A percentile compares a stretch with the other conserved stretches of the same genome.
Conservation (phyloP, 1,140 invertebrate species). For the Pomacea maculata region DNA sequence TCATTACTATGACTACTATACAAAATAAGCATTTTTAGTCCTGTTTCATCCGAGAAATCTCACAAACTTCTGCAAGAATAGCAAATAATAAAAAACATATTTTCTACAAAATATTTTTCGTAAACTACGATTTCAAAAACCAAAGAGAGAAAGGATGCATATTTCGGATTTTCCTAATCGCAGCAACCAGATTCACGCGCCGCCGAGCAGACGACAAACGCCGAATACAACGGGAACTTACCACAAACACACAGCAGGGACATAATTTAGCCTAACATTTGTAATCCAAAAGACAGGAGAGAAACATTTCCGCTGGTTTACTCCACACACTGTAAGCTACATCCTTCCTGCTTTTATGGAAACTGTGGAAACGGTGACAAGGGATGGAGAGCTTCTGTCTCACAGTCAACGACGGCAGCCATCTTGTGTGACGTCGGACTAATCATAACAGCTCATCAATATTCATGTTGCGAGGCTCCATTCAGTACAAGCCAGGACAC, state of each 20-base stretch:
- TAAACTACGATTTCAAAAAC: neutral
- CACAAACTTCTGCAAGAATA: neutral
- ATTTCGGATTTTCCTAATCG: neutral
- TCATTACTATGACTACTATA: neutral
- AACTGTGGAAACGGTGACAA: conserved; percentile 15
- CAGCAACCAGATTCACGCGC: conserved; percentile 13
- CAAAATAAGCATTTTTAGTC: neutral
- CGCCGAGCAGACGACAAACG: conserved; percentile 21
- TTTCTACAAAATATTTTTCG: neutral
- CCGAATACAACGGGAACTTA: conserved; percentile 16
- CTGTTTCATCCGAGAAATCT: neutral
- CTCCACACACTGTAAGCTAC: conserved; percentile 10
- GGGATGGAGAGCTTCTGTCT: conserved; percentile 12
- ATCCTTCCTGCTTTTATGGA: conserved; percentile 19
- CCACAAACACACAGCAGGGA: conserved; percentile 38
- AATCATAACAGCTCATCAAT: conserved; percentile 34
- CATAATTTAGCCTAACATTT: conserved; percentile 29
- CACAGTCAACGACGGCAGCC: conserved; percentile 23
- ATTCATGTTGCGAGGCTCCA: conserved; percentile 29
- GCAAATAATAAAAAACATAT: neutral
- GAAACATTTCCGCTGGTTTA: conserved; percentile 3
- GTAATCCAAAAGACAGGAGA: conserved; percentile 14
- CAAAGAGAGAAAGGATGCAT: neutral
- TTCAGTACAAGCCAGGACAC: conserved; percentile 6
- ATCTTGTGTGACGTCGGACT: conserved; percentile 33